Conservation (phyloP, 2,113 vertebrate species). For the Rhizomys pruinosus region DNA sequence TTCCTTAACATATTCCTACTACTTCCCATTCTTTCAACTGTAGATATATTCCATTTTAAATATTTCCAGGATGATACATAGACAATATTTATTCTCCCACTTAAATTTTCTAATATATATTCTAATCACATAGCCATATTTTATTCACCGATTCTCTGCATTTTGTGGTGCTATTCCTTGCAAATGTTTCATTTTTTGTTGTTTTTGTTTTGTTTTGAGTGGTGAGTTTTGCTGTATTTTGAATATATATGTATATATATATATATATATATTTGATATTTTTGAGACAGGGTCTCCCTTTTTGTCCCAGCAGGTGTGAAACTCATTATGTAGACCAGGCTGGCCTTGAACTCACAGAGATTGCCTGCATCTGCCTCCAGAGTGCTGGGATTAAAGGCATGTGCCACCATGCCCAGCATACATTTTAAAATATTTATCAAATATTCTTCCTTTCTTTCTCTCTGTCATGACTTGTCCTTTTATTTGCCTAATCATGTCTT, state of each 20-base stretch:
- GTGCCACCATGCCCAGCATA: no score
- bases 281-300: no score
- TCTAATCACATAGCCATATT: not conserved
- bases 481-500: not conserved
- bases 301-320: no score
- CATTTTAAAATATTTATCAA: no score
- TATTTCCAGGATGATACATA: not conserved
- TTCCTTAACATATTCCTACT: fast-evolving
- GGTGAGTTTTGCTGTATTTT: no score
- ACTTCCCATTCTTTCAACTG: not conserved
- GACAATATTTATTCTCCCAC: not conserved
- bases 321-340: no score
- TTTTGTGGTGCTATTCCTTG: not conserved
- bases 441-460: no score
- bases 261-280: no score
- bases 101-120: not conserved
- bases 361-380: no score
- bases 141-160: not conserved
- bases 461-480: not conserved
- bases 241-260: no score
- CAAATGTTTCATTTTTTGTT: not conserved
- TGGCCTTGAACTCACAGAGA: no score
- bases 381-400: no score
- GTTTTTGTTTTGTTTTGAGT: not conserved
- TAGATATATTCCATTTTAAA: not conserved